Percentiles rank a stretch among this genome's conserved stretches.
These are phyloP conservation scores for Plemyria rubiginata DNA, from an alignment of 2,888 invertebrate genomes.

Conservation along the genomic window DNA sequence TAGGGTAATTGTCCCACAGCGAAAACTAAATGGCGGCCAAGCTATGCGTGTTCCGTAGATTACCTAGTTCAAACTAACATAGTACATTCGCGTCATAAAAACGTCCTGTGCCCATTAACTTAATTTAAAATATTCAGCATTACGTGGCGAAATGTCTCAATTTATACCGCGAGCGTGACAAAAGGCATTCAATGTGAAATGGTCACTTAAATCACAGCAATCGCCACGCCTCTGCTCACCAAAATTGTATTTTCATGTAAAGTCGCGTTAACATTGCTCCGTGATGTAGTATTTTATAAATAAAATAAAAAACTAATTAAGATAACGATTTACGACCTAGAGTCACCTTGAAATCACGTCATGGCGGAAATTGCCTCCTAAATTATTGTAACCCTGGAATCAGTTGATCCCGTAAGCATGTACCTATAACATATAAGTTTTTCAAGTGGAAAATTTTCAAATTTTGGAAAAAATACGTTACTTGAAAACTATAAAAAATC, in stretches of 20 bases:
- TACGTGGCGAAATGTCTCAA: conserved; percentile 70
- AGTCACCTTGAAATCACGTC: conserved; percentile 36
- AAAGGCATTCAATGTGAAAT: conserved; percentile 67
- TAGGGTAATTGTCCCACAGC: background rate
- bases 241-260: conserved; percentile 70
- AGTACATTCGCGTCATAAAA: conserved; percentile 42
- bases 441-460: too few relatives aligned
- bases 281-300: conserved; percentile 54
- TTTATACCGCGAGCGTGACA: conserved; percentile 73
- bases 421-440: too few relatives aligned
- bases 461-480: too few relatives aligned
- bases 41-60: conserved; percentile 25
- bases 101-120: conserved; percentile 45
- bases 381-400: conserved; percentile 15
- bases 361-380: conserved; percentile 30
- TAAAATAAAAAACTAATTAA: conserved; percentile 57
- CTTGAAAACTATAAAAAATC: too few relatives aligned
- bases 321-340: conserved; percentile 49
- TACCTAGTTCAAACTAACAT: conserved; percentile 28
- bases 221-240: conserved; percentile 63
- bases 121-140: conserved; percentile 50
- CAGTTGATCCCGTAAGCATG: conserved; percentile 15
- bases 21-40: background rate
- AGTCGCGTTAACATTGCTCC: conserved; percentile 58
- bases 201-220: conserved; percentile 70